Conservation (phyloP, 2,888 invertebrate genomes). For the Bellardia bayeri region DNA sequence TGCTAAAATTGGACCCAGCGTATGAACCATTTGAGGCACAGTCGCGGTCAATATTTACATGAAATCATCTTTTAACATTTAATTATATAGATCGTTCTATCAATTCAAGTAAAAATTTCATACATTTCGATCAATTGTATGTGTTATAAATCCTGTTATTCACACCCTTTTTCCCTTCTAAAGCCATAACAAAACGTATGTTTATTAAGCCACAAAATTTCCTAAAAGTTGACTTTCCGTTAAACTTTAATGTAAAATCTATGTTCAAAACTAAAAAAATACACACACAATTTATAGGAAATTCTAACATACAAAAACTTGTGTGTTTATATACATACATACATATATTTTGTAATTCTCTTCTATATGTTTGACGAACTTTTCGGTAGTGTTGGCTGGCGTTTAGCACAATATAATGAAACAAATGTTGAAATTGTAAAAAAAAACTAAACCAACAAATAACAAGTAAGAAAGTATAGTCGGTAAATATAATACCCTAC, state of each 20-base stretch:
- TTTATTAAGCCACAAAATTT: slow-evolving; percentile 17
- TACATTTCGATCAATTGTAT: too few relatives aligned
- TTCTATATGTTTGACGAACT: background rate
- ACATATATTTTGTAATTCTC: background rate
- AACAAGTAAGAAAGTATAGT: too few relatives aligned
- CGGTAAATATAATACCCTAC: too few relatives aligned
- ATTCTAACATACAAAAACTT: background rate
- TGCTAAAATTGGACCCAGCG: too few relatives aligned
- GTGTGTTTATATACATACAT: too few relatives aligned
- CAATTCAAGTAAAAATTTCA: too few relatives aligned
- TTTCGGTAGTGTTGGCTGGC: background rate
- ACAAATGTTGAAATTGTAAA: background rate
- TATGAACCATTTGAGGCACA: too few relatives aligned
- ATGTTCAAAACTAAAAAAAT: background rate
- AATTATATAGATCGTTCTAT: too few relatives aligned
- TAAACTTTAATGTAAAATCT: background rate
- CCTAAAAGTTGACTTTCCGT: background rate
- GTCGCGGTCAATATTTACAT: too few relatives aligned
- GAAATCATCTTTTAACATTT: too few relatives aligned
- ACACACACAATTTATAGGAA: background rate
- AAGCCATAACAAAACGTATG: background rate
- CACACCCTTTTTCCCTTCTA: background rate
- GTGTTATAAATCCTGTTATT: too few relatives aligned
- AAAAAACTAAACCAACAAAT: background rate
- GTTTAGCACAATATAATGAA: background rate